Evolutionary conservation across 2,113 vertebrate species (phyloP).

Genomic region (Amphiprion ocellaris): DNA sequence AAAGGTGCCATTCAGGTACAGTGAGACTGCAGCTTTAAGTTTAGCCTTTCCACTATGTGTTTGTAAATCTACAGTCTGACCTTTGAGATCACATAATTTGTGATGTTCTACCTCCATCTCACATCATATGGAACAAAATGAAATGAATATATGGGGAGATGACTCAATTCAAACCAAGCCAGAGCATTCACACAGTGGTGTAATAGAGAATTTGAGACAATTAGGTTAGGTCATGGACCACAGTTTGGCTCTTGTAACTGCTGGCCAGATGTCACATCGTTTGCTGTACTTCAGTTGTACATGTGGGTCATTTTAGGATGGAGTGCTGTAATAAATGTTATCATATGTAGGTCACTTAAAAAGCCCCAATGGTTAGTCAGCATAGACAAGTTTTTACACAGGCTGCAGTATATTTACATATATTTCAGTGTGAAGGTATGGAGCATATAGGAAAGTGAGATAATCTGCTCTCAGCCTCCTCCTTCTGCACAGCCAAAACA

Average conservation of each 20-base stretch:
- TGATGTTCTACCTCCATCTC: neutral
- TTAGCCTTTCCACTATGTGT: neutral
- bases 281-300: conserved; percentile 18
- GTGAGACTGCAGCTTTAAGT: neutral
- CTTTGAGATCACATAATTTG: neutral
- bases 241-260: conserved; percentile 17
- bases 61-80: neutral
- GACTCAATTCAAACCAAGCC: neutral
- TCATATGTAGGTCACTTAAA: conserved; percentile 29
- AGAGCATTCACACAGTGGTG: neutral
- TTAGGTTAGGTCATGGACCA: conserved; percentile 16
- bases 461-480: conserved; percentile 48
- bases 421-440: conserved; percentile 13
- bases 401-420: conserved; percentile 2
- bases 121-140: neutral
- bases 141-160: conserved; percentile 3
- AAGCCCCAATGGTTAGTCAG: neutral
- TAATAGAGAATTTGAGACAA: conserved; percentile 26
- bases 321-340: conserved; percentile 17
- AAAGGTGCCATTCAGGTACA: neutral
- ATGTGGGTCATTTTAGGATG: conserved; percentile 39
- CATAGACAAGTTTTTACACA: neutral
- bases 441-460: conserved; percentile 54
- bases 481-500: conserved; percentile 31
- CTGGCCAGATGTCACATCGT: conserved; percentile 45